A percentile compares a stretch with the other conserved stretches of the same genome.
Evolutionary conservation across 2,888 invertebrate species (phyloP).

Genomic region (Campoplex capitator): DNA sequence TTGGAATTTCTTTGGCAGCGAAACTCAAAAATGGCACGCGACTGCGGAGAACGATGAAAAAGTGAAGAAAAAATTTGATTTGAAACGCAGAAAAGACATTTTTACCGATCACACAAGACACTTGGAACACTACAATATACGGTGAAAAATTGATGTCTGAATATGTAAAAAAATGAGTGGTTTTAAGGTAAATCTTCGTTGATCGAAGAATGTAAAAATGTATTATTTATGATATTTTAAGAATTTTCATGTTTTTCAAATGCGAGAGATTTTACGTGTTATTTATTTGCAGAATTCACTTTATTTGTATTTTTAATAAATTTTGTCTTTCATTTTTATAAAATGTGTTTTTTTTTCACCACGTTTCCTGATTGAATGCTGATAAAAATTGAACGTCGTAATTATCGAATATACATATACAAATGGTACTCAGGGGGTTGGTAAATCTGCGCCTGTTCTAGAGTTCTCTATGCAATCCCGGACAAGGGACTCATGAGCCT

Average conservation of each 20-base stretch:
- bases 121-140: slow-evolving; percentile 70
- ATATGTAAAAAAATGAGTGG: neutral
- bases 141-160: slow-evolving; percentile 51
- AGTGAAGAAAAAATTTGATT: slow-evolving; percentile 32
- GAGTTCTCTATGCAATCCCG: slow-evolving; percentile 50
- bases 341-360: neutral
- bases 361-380: neutral
- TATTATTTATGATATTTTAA: neutral
- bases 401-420: neutral
- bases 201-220: neutral
- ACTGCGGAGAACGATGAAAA: slow-evolving; percentile 19
- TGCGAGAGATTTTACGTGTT: neutral
- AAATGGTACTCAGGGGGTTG: slow-evolving; percentile 1
- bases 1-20: slow-evolving; percentile 78
- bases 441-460: slow-evolving; percentile 17
- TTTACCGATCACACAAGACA: slow-evolving; percentile 54
- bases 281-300: neutral
- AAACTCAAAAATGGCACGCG: slow-evolving; percentile 59
- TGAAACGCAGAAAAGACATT: slow-evolving; percentile 28
- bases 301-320: neutral
- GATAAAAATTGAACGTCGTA: neutral
- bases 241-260: neutral
- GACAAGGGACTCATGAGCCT: slow-evolving; percentile 50
- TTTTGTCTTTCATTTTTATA: neutral
- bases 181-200: neutral